A percentile compares a stretch with the other conserved stretches of the same genome.
Conservation (phyloP, 1,140 invertebrate species). For the Drosophila miranda region DNA sequence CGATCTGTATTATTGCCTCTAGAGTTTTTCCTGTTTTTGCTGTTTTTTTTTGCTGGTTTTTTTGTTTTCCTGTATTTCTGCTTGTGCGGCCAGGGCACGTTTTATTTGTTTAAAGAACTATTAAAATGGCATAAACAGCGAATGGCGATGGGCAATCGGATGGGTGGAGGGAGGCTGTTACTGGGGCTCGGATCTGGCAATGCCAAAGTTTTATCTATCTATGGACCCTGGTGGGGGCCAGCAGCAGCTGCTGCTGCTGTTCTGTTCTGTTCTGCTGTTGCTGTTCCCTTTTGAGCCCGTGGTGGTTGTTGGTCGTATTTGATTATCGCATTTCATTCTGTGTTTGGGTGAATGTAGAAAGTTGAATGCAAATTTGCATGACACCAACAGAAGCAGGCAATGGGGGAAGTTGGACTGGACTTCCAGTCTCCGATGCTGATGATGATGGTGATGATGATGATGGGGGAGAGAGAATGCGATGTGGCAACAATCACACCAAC, state of each 20-base stretch:
- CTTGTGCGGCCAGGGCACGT: slow-evolving; percentile 51
- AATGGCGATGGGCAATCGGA: slow-evolving; percentile 40
- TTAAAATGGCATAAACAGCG: slow-evolving; percentile 77
- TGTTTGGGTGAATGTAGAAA: slow-evolving; percentile 74
- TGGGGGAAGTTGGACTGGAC: not conserved
- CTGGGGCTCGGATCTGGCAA: slow-evolving; percentile 58
- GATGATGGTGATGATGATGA: not conserved
- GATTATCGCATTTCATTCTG: slow-evolving; percentile 79
- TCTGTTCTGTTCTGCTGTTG: slow-evolving; percentile 12
- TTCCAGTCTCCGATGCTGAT: not conserved
- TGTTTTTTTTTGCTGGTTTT: not conserved
- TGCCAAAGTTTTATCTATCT: slow-evolving; percentile 70
- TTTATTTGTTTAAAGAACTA: slow-evolving; percentile 78
- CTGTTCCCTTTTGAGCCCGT: slow-evolving; percentile 57
- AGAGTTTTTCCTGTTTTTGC: not conserved
- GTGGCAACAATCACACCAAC: slow-evolving; percentile 72
- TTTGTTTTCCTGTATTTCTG: slow-evolving; percentile 33
- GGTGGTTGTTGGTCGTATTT: slow-evolving; percentile 77
- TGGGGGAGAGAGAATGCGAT: slow-evolving; percentile 10
- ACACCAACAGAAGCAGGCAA: slow-evolving; percentile 56
- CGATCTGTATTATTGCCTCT: too few relatives aligned
- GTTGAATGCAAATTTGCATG: slow-evolving; percentile 79
- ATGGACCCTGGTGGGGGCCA: slow-evolving; percentile 13
- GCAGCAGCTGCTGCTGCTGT: slow-evolving; percentile 23
- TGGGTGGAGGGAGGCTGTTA: slow-evolving; percentile 9